Conservation (phyloP, 1,140 invertebrate species). For the Drosophila lini region DNA sequence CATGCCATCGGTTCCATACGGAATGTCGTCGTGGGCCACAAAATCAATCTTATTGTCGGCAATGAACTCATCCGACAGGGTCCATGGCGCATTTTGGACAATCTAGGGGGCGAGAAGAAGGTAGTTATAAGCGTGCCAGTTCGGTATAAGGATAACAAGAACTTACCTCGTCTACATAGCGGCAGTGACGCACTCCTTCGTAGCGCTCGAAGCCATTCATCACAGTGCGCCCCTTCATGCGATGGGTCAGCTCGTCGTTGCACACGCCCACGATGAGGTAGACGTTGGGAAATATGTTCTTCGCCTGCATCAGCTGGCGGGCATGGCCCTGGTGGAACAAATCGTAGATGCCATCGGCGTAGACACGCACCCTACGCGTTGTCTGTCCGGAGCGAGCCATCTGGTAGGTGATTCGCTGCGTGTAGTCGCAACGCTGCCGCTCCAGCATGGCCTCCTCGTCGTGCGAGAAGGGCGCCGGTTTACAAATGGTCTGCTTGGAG, state of each 20-base stretch:
- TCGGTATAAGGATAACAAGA: not conserved
- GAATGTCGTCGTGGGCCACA: slow-evolving; percentile 99
- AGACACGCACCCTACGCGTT: slow-evolving; percentile 93
- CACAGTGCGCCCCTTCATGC: slow-evolving; percentile 97
- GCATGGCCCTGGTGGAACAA: slow-evolving; percentile 98
- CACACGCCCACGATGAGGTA: slow-evolving; percentile 99
- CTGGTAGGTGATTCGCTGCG: slow-evolving; percentile 92
- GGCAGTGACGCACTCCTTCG: slow-evolving; percentile 98
- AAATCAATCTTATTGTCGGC: slow-evolving; percentile 99
- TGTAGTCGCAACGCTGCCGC: slow-evolving; percentile 93
- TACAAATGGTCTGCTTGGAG: slow-evolving; percentile 90
- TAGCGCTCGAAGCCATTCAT: slow-evolving; percentile 98
- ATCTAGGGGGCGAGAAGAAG: slow-evolving; percentile 85
- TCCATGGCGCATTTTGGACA: slow-evolving; percentile 97
- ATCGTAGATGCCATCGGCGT: slow-evolving; percentile 99
- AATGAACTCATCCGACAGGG: slow-evolving; percentile 96
- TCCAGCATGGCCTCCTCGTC: slow-evolving; percentile 93
- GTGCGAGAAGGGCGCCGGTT: slow-evolving; percentile 95
- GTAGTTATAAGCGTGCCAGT: not conserved
- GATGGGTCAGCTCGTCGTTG: slow-evolving; percentile 95
- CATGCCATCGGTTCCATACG: slow-evolving; percentile 94
- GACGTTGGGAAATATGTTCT: slow-evolving; percentile 98
- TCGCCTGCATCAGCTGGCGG: slow-evolving; percentile 98
- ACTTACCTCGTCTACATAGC: slow-evolving; percentile 97
- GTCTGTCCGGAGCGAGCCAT: slow-evolving; percentile 92